phyloP scores from a whole-genome alignment of 2,888 invertebrate genomes.

The Tubiluchus corallicola region DNA sequence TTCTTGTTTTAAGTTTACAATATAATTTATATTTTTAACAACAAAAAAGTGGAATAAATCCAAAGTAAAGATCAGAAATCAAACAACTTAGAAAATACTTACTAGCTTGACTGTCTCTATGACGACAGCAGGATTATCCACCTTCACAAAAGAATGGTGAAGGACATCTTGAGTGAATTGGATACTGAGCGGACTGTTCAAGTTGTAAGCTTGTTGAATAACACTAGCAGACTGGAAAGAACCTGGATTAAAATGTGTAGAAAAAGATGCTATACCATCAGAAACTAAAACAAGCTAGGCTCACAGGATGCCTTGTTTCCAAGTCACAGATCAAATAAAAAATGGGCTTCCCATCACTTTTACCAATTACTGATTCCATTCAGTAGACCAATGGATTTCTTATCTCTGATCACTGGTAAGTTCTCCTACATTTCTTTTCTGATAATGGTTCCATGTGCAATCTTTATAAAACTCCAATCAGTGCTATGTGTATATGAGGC shows the following conservation, averaged over 20 bases:
- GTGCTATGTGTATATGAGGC: no score
- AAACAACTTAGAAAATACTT: no score
- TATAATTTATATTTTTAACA: no score
- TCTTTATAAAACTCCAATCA: no score
- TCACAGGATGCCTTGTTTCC: background rate
- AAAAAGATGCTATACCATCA: slow-evolving; percentile 1
- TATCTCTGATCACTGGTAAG: no score
- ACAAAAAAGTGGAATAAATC: no score
- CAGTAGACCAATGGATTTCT: no score
- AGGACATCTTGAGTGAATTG: background rate
- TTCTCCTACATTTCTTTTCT: no score
- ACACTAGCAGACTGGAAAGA: slow-evolving; percentile 29
- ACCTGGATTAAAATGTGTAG: slow-evolving; percentile 18
- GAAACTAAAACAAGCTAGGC: slow-evolving; percentile 7
- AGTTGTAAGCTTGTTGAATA: slow-evolving; percentile 28
- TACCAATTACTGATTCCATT: background rate
- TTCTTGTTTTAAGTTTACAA: no score
- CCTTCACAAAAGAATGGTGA: slow-evolving; percentile 16
- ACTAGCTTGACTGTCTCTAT: slow-evolving; percentile 29
- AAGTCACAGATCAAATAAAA: slow-evolving; percentile 6
- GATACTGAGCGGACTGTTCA: slow-evolving; percentile 25
- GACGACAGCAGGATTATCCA: slow-evolving; percentile 24
- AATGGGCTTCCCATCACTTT: slow-evolving; percentile 2
- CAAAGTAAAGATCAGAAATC: no score
- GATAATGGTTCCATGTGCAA: no score